Evolutionary conservation across 2,888 invertebrate species (phyloP), one percentile per base, ranked within the genome.

Genomic region (Pyrochroa serraticornis): DNA sequence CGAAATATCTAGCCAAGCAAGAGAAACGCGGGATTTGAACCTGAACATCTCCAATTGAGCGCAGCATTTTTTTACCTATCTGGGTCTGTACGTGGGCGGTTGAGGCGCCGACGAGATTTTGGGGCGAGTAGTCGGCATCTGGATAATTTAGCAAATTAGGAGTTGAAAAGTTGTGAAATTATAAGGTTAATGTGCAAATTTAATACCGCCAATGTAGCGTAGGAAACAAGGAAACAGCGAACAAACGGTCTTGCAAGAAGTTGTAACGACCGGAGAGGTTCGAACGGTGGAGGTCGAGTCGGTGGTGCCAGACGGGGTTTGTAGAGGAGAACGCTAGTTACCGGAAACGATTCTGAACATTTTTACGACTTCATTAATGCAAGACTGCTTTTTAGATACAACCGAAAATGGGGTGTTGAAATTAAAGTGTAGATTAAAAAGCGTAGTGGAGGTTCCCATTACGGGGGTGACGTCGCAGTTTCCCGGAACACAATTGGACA

Each of bases 351-450:
- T 66, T 63, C 62, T 60, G 68, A 71, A 75, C 76, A 76, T 75
- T 76, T 77, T 78, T 76, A 78, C 75, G 72, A 74, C 77, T 77
- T 77, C 77, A 78, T 79, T 78, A 77, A 78, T 73, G 73, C 75
- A 71, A 69, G 69, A 66, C 68, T 64, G 71, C 71, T 71, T 73
- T 74, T 72, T 68, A 71, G 71, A 73, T 73, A 75, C 72, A 77
- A 73, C 76, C 75, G 73, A 74, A 75, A 78, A 78, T 74, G 74
- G 77, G 77, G 77, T 77, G 77, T 76, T 76, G 76, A 77, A 79
- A 79, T 78, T 77, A 77, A 77, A 77, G 75, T 66, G 73, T 70
- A 77, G 77, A 78, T 78, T 78, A 78, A 79, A 79, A 78, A 79
- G 74, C 74, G 73, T 64, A 66, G 66, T 64, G 60, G 60, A 62